Percentiles rank a stretch among this genome's conserved stretches.
Conservation (phyloP, 2,888 invertebrate genomes). For the Pimpla rufipes region DNA sequence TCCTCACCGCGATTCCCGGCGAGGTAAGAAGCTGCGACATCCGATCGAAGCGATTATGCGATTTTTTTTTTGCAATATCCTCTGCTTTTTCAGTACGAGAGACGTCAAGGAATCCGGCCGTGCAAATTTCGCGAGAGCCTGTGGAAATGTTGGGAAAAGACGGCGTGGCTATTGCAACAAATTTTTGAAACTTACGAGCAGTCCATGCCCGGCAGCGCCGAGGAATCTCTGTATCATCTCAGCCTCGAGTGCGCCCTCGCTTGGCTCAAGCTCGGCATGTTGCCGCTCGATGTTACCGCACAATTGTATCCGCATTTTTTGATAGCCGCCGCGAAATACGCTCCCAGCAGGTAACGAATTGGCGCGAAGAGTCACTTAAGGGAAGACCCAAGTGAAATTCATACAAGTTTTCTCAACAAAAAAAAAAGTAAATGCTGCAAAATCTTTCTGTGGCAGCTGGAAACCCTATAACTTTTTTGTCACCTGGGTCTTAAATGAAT, state of each 20-base stretch:
- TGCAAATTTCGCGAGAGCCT: constrained; percentile 73
- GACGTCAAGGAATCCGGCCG: constrained; percentile 69
- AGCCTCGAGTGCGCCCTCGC: constrained; percentile 80
- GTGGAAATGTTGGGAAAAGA: constrained; percentile 79
- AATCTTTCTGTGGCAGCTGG: too few species aligned
- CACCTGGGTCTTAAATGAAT: too few species aligned
- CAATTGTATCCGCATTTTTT: constrained; percentile 81
- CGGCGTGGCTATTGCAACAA: constrained; percentile 80
- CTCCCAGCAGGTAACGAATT: constrained; percentile 74
- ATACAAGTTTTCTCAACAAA: too few species aligned
- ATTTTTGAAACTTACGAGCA: constrained; percentile 80
- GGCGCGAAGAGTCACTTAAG: not conserved
- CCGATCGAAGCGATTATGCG: not conserved
- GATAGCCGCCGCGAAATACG: constrained; percentile 79
- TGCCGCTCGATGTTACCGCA: constrained; percentile 79
- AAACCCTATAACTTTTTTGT: too few species aligned
- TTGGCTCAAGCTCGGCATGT: constrained; percentile 80
- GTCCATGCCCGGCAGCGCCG: constrained; percentile 68
- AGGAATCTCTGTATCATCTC: constrained; percentile 76
- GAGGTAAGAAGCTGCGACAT: constrained; percentile 88
- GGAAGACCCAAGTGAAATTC: not conserved
- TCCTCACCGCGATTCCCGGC: constrained; percentile 94
- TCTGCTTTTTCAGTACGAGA: constrained; percentile 74
- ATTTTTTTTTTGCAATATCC: not conserved
- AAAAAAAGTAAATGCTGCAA: too few species aligned